Base-by-base conservation (phyloP, 2,113 vertebrate species). In the Psilopsiagon aymara region DNA sequence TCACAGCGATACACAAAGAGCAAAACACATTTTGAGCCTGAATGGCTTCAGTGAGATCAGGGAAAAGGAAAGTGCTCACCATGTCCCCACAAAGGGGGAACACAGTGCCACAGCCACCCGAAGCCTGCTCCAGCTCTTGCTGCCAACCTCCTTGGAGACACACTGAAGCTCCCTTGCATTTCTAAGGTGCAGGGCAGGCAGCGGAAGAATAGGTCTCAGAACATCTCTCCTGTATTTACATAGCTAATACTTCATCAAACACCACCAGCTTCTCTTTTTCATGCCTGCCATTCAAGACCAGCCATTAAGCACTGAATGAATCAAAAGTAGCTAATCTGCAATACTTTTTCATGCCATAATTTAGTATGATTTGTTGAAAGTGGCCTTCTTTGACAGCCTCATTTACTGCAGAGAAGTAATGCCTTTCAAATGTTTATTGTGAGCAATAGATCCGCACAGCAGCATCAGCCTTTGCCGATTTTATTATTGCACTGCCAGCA, bases 351-450 rank as follows among this genome's bases (percentile, higher is more conserved):
- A 20, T 47, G 53, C 35, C 69, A 24, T 86, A 74, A 92, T 88
- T 95, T 83, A 55, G 60, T 31, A 29, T 70, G 74, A 94, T 92
- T 83, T 95, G 69, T 87, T 90, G 68, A 25, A 95, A 90, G 33
- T 49, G 60, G 59, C 76, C 89, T 78, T 80, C 79, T 85, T 81
- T 86, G 93, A 77, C 82, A 90, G 82, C n/a, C 76, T 93, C 79
- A 57, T 96, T 95, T 92, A 62, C 73, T 47, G 76, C 10, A 16
- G 76, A 88, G 68, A 55, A 2, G 2, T 68, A 86, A 81, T 47
- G 64, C 66, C 82, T 96, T 85, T 95, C 75, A 84, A 75, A 62
- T 92, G 86, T 79, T 86, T 94, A 87, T 91, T 90, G 86, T 67
- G 92, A 97, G 67, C 16, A 5, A 92, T 70, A 83, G 33, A 89